Percentiles rank a stretch among this genome's conserved stretches.
phyloP scores from a whole-genome alignment of 2,113 vertebrate species.

The Leucoraja erinaceus region DNA sequence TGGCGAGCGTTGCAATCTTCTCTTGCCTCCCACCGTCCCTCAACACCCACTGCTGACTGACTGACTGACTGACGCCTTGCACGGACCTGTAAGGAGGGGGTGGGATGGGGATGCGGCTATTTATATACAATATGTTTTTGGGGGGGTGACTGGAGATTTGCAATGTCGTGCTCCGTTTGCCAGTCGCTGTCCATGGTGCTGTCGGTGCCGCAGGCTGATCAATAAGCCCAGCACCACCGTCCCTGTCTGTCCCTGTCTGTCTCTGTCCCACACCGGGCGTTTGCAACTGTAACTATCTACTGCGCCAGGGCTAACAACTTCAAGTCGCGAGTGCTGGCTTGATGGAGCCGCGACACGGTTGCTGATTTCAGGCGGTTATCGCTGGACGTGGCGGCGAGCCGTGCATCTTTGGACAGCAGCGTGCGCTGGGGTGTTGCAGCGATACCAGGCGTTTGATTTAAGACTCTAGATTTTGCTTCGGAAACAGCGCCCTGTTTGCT shows the following conservation, averaged over 20 bases:
- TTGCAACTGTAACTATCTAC: neutral
- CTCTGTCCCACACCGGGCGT: neutral
- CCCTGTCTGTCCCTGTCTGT: neutral
- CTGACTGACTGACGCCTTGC: slow-evolving; percentile 8
- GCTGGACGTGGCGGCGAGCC: neutral
- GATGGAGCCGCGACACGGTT: neutral
- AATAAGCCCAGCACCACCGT: neutral
- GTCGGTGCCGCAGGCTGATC: slow-evolving; percentile 27
- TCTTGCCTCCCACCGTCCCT: slow-evolving; percentile 37
- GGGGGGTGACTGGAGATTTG: neutral
- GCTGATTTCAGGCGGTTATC: neutral
- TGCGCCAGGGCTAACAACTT: slow-evolving; percentile 2
- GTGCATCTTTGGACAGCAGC: neutral
- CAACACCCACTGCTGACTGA: slow-evolving; percentile 38
- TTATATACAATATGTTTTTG: neutral
- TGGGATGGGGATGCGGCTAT: neutral
- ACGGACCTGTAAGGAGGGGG: slow-evolving; percentile 16
- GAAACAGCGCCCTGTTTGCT: slow-evolving; percentile 11
- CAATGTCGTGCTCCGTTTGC: neutral
- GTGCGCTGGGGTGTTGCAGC: neutral
- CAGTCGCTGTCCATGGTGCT: neutral
- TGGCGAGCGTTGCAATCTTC: slow-evolving; percentile 55
- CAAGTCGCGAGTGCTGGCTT: neutral
- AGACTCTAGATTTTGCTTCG: neutral
- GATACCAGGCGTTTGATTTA: neutral